Evolutionary conservation across 2,113 vertebrate species (phyloP).

Genomic region (Chionodraco myersi): DNA sequence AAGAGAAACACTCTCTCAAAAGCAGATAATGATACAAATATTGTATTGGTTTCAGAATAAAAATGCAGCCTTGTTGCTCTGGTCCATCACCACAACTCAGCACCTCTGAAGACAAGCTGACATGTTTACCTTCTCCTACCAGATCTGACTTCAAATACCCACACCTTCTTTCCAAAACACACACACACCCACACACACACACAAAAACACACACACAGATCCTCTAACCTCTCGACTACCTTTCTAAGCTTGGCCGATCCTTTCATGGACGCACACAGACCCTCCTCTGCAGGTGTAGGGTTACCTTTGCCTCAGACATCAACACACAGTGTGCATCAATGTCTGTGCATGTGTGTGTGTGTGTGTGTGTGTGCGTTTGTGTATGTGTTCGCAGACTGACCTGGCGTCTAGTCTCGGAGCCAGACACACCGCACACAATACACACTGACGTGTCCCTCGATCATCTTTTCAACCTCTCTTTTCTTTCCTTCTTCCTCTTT

Average conservation of each 20-base stretch:
- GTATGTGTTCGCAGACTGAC: constrained; percentile 57
- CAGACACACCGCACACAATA: constrained; percentile 71
- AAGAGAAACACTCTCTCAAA: background rate
- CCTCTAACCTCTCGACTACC: constrained; percentile 53
- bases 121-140: constrained; percentile 38
- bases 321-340: constrained; percentile 40
- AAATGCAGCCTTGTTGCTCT: background rate
- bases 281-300: constrained; percentile 73
- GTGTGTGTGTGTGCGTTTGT: background rate
- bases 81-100: constrained; percentile 5
- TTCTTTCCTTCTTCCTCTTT: constrained; percentile 60
- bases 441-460: constrained; percentile 61
- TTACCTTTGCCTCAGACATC: constrained; percentile 70
- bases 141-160: constrained; percentile 52
- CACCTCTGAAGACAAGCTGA: constrained; percentile 12
- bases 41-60: background rate
- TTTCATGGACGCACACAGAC: constrained; percentile 66
- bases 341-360: constrained; percentile 13
- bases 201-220: constrained; percentile 20
- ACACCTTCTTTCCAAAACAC: constrained; percentile 43
- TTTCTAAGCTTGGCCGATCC: constrained; percentile 41
- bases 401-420: constrained; percentile 71
- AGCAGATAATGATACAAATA: background rate
- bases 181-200: constrained; percentile 26
- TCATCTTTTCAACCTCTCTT: constrained; percentile 70